These are phyloP conservation scores for Tuberolachnus salignus DNA, from an alignment of 2,888 invertebrate species.

Conservation along the genomic window DNA sequence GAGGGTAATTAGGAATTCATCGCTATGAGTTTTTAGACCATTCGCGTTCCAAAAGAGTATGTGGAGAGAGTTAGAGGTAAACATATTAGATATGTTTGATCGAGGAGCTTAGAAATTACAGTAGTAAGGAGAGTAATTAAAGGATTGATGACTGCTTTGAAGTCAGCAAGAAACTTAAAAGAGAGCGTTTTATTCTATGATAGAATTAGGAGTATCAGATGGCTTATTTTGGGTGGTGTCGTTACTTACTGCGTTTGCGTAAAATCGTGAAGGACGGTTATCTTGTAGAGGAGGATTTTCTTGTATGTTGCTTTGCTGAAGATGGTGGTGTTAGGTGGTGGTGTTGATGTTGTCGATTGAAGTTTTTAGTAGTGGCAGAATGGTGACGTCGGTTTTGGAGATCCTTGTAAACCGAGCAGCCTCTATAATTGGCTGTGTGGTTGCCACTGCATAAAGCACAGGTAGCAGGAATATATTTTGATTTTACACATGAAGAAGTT, in stretches of 20 bases:
- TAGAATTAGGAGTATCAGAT: background rate
- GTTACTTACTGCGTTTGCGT: background rate
- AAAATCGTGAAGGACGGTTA: background rate
- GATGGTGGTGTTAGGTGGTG: too few relatives aligned
- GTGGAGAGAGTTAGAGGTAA: too few relatives aligned
- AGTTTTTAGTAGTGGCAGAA: background rate
- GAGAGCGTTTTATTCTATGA: background rate
- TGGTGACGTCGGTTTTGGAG: too few relatives aligned
- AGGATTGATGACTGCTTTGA: background rate
- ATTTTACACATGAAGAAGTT: too few relatives aligned
- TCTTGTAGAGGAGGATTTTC: background rate
- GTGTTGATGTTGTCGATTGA: background rate
- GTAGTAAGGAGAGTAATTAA: background rate
- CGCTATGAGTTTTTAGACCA: too few relatives aligned
- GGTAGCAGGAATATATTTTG: too few relatives aligned
- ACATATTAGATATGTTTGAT: background rate
- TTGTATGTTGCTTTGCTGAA: background rate
- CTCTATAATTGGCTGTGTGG: background rate
- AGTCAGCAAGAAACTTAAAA: background rate
- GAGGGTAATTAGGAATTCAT: too few relatives aligned
- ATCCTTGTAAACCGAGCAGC: background rate
- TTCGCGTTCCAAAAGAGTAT: too few relatives aligned
- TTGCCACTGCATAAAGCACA: background rate
- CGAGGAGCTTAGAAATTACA: background rate
- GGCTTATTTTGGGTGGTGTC: background rate